Conservation (phyloP, 2,888 invertebrate genomes). For the Ophion slaviceki region DNA sequence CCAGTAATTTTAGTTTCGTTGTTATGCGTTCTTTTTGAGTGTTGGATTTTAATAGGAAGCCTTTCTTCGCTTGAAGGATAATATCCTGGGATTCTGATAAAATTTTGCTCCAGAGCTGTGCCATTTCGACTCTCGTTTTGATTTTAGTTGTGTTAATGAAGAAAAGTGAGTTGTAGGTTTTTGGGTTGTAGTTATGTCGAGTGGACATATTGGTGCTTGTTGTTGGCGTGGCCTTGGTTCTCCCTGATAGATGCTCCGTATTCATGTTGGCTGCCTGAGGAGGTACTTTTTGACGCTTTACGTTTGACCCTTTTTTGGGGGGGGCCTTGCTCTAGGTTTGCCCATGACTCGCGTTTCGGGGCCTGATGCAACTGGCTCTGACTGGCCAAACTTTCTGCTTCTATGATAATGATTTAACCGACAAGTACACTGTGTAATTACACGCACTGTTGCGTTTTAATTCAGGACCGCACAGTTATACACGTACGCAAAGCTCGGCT, state of each 20-base stretch:
- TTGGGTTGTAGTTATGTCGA: neutral
- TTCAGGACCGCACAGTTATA: no score
- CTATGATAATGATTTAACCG: no score
- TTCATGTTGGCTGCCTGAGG: neutral
- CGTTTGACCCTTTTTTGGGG: neutral
- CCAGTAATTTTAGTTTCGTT: constrained; percentile 25
- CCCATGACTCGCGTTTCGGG: neutral
- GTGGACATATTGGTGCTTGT: no score
- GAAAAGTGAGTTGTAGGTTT: constrained; percentile 15
- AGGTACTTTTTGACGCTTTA: neutral
- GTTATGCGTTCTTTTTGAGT: neutral
- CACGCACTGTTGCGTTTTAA: no score
- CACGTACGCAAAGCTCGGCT: no score
- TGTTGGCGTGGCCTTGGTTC: neutral
- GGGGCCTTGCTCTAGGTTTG: neutral
- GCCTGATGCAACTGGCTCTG: neutral
- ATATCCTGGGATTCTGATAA: neutral
- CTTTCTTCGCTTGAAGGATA: constrained; percentile 37
- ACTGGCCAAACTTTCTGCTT: neutral
- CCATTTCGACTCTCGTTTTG: constrained; percentile 27
- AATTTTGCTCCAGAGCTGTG: constrained; percentile 9
- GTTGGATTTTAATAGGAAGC: constrained; percentile 36
- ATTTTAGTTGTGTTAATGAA: constrained; percentile 28
- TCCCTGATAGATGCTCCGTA: neutral
- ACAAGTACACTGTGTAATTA: no score